Conservation (phyloP, 2,888 invertebrate genomes). For the Stramonita haemastoma region DNA sequence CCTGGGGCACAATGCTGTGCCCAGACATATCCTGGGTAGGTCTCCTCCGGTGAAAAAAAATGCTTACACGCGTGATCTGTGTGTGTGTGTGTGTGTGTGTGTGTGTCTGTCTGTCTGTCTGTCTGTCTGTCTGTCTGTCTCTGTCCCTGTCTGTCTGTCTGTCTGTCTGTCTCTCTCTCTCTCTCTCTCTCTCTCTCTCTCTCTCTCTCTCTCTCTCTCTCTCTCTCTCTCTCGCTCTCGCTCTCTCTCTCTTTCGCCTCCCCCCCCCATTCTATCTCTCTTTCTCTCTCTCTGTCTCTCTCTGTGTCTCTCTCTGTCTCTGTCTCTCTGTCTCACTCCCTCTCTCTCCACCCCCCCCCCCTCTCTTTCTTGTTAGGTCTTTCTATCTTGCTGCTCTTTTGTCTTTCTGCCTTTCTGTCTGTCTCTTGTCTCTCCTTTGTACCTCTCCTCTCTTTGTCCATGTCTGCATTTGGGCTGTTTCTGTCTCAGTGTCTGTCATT, state of each 20-base stretch:
- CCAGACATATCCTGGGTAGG: conserved; percentile 74
- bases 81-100: background rate
- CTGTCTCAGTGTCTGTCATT: background rate
- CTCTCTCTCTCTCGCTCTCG: conserved; percentile 15
- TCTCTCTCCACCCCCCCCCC: background rate
- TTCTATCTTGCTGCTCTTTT: background rate
- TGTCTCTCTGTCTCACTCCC: background rate
- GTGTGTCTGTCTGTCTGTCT: background rate
- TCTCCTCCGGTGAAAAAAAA: background rate
- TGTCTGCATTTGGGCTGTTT: background rate
- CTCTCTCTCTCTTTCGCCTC: background rate
- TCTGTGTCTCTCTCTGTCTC: background rate
- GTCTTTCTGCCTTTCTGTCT: background rate
- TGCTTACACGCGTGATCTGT: background rate
- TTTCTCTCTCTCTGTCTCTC: background rate
- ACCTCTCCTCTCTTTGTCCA: background rate
- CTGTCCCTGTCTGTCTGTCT: background rate
- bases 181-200: background rate
- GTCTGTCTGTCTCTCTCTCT: background rate
- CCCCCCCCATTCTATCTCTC: background rate
- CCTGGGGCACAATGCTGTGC: conserved; percentile 65
- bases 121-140: background rate
- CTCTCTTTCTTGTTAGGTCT: background rate
- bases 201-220: background rate
- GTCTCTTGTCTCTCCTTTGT: background rate